Base-by-base conservation (phyloP, 2,888 invertebrate genomes). In the Cactoblastis cactorum region DNA sequence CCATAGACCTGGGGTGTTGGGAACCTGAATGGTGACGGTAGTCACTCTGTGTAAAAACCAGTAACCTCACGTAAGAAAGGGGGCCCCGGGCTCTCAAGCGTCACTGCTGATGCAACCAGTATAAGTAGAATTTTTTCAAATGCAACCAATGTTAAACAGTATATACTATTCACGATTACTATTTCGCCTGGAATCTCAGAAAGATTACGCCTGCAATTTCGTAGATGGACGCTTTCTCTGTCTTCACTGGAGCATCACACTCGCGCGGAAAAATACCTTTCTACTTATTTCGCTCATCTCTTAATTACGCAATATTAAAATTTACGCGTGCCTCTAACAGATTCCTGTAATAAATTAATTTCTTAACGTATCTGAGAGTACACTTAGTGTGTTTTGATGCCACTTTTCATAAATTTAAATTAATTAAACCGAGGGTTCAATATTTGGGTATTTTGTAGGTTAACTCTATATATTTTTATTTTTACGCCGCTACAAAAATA, bases 231-330 rank as follows among this genome's bases (percentile, higher is more conserved):
- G 54, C 63, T 67, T 67, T 62, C 65, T 65, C 67, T 67, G 62
- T 70, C 67, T 65, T 61, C 62, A 61, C 61, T 50, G 61, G 61
- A 61, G 53, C 57, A 46, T 61, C 39, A 61, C 39, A 61, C 64
- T 67, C 73, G 49, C 69, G 52, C 74, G 71, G 73, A 74, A 74
- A 75, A 75, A 69, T 71, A 64, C 67, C 63, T 68, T 58, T 54
- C 59, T 56, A 65, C 32, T 39, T 67, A 67, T 69, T 67, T 52
- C 48, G 61, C 63, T 60, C 55, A 56, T 58, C 56, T 56, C 52
- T 56, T 55, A 57, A 55, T 60, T 49, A 57, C 48, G 49, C 18
- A 15, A 2, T 19, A 34, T 19, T 12, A 35, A 14, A 33, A 53
- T 52, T 49, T 47, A 54, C 50, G 47, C 41, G n/a, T 6, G 41